A percentile compares a stretch with the other conserved stretches of the same genome.
Evolutionary conservation across 2,888 invertebrate genomes (phyloP).

Genomic region (Helleia helle): DNA sequence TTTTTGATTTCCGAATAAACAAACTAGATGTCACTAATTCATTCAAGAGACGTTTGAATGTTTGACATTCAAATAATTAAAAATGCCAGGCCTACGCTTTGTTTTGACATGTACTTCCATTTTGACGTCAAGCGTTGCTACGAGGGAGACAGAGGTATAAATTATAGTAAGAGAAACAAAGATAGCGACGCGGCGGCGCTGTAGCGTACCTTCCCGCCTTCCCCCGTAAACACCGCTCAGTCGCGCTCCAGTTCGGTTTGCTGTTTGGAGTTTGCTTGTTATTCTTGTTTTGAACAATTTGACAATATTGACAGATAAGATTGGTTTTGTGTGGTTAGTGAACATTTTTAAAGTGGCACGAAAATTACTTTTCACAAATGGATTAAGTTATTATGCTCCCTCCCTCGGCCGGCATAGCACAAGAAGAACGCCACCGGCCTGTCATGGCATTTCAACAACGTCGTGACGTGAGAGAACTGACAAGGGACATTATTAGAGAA

Average conservation of each 20-base stretch:
- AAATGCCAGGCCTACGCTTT: slow-evolving; percentile 52
- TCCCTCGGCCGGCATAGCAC: slow-evolving; percentile 65
- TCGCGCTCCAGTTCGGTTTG: slow-evolving; percentile 57
- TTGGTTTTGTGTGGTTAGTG: slow-evolving; percentile 13
- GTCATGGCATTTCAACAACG: slow-evolving; percentile 67
- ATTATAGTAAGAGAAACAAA: slow-evolving; percentile 27
- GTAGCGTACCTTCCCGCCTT: slow-evolving; percentile 61
- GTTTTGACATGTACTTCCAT: slow-evolving; percentile 59
- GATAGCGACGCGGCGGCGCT: slow-evolving; percentile 58
- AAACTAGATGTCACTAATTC: slow-evolving; percentile 40
- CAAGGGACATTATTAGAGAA: slow-evolving; percentile 62
- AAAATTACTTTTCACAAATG: slow-evolving; percentile 37
- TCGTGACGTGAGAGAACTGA: slow-evolving; percentile 61
- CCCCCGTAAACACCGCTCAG: slow-evolving; percentile 49
- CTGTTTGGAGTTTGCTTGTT: slow-evolving; percentile 39
- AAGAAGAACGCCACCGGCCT: slow-evolving; percentile 63
- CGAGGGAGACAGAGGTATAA: slow-evolving; percentile 35
- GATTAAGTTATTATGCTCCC: slow-evolving; percentile 69
- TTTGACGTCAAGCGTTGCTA: slow-evolving; percentile 50
- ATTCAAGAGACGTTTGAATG: slow-evolving; percentile 27
- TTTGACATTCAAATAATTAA: slow-evolving; percentile 45
- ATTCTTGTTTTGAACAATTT: slow-evolving; percentile 35
- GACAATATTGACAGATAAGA: slow-evolving; percentile 19
- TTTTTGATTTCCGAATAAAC: slow-evolving; percentile 14
- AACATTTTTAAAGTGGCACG: slow-evolving; percentile 14